Evolutionary conservation across 2,888 invertebrate genomes (phyloP).

Genomic region (Smittia sp.): DNA sequence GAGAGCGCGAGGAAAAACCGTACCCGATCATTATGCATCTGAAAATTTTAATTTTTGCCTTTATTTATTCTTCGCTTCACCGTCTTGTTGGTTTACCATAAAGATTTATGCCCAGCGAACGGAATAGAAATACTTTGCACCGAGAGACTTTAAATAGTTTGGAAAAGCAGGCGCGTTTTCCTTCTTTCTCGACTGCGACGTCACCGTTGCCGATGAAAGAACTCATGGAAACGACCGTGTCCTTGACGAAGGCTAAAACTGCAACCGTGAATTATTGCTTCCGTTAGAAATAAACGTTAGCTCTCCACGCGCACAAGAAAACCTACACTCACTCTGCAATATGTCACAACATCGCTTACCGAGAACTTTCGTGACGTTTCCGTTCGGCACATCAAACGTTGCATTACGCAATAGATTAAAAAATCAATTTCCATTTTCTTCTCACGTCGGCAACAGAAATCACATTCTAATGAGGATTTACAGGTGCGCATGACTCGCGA

Average conservation of each 20-base stretch:
- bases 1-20: neutral
- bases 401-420: constrained; percentile 13
- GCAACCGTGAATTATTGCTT: constrained; percentile 7
- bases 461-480: neutral
- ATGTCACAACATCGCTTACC: neutral
- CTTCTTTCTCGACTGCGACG: neutral
- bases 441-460: neutral
- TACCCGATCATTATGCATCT: constrained; percentile 35
- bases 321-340: neutral
- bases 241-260: constrained; percentile 2
- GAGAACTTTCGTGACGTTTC: neutral
- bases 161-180: neutral
- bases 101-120: neutral
- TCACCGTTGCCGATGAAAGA: neutral
- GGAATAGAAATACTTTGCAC: neutral
- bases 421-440: neutral
- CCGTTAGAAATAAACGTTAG: neutral
- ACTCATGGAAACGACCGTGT: neutral
- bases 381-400: neutral
- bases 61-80: constrained; percentile 12
- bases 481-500: constrained; percentile 2
- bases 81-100: neutral
- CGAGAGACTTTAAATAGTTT: neutral
- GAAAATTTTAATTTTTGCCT: constrained; percentile 23
- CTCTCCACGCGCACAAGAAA: neutral